phyloP scores from a whole-genome alignment of 1,140 invertebrate species.

The Gonioctena quinquepunctata region DNA sequence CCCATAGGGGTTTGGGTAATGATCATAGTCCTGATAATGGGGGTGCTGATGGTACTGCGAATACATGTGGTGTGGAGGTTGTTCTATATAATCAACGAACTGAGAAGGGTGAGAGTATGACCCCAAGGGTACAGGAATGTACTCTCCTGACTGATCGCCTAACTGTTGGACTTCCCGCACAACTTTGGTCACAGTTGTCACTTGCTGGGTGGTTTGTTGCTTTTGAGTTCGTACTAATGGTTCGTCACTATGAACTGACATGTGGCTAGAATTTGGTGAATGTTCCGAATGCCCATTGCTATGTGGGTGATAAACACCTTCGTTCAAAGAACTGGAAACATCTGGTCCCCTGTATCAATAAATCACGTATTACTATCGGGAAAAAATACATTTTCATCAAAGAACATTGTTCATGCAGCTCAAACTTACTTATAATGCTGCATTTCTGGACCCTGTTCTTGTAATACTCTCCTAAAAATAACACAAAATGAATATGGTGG shows the following conservation, averaged over 20 bases:
- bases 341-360: conserved; percentile 46
- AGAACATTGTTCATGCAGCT: conserved; percentile 29
- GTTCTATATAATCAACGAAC: conserved; percentile 56
- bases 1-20: conserved; percentile 59
- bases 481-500: conserved; percentile 48
- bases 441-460: conserved; percentile 68
- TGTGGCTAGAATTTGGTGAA: conserved; percentile 58
- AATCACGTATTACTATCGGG: not conserved
- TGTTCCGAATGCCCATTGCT: conserved; percentile 59
- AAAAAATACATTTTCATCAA: not conserved
- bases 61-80: conserved; percentile 56
- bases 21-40: conserved; percentile 64
- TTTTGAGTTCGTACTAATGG: conserved; percentile 57
- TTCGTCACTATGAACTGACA: conserved; percentile 58
- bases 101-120: conserved; percentile 52
- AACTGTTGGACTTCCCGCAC: conserved; percentile 63
- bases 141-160: conserved; percentile 61
- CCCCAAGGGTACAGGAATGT: conserved; percentile 54
- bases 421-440: conserved; percentile 70
- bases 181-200: conserved; percentile 63
- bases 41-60: conserved; percentile 55
- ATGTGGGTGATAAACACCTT: conserved; percentile 51
- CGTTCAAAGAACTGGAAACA: conserved; percentile 47
- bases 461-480: conserved; percentile 65
- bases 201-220: conserved; percentile 59